Percentiles rank a stretch among this genome's conserved stretches.
Conservation (phyloP, 2,797 vertebrate species). For the Bradypodion ventrale region DNA sequence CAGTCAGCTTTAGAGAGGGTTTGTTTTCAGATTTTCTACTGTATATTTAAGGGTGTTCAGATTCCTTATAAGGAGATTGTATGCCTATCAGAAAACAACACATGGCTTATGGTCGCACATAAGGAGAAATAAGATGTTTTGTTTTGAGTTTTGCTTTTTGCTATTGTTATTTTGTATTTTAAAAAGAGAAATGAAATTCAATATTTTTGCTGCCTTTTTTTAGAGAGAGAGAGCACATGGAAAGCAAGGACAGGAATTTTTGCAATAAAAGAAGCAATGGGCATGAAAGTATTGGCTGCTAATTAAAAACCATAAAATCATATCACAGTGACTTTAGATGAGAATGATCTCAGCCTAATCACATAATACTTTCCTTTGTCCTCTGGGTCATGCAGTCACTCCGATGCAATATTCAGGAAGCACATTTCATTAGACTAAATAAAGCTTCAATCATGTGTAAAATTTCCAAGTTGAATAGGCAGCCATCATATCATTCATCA, state of each 20-base stretch:
- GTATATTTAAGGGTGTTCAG: neutral
- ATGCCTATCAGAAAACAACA: neutral
- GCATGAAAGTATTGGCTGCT: constrained; percentile 65
- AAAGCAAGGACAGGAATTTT: constrained; percentile 60
- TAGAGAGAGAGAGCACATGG: constrained; percentile 54
- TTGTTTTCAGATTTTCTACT: neutral
- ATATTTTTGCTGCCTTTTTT: constrained; percentile 30
- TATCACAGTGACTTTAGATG: constrained; percentile 84
- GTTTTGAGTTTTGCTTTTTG: neutral
- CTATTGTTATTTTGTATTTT: neutral
- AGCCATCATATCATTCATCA: constrained; percentile 90
- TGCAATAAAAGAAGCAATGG: constrained; percentile 54
- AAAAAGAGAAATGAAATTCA: constrained; percentile 38
- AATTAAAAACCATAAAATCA: constrained; percentile 75
- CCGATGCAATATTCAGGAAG: constrained; percentile 91
- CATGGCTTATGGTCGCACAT: neutral
- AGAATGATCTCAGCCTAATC: constrained; percentile 86
- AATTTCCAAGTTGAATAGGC: constrained; percentile 91
- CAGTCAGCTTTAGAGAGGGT: neutral
- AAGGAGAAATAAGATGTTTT: constrained; percentile 31
- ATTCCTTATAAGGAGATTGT: neutral
- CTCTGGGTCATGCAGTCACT: constrained; percentile 83
- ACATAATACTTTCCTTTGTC: constrained; percentile 94
- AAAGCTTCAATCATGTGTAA: constrained; percentile 95
- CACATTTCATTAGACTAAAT: constrained; percentile 94